Conservation (phyloP, 2,888 invertebrate genomes). For the Strigamia maritima region DNA sequence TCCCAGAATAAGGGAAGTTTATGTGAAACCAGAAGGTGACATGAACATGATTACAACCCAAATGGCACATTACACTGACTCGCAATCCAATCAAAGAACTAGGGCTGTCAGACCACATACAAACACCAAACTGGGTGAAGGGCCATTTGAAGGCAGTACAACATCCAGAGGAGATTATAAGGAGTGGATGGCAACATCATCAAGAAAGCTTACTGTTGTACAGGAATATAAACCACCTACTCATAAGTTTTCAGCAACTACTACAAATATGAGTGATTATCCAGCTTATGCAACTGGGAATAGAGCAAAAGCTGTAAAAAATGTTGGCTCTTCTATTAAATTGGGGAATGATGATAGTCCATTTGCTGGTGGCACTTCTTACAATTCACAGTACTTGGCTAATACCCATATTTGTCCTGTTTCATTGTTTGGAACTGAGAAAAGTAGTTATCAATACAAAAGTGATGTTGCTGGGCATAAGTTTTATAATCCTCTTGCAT, state of each 20-base stretch:
- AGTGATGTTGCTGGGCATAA: neutral
- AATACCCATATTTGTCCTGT: constrained; percentile 12
- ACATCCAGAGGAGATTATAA: neutral
- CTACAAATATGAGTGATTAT: neutral
- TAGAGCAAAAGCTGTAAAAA: neutral
- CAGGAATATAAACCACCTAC: constrained; percentile 36
- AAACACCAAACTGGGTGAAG: neutral
- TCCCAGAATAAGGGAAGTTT: neutral
- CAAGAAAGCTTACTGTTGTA: neutral
- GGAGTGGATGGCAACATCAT: neutral
- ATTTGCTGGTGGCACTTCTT: neutral
- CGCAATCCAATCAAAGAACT: neutral
- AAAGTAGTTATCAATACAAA: constrained; percentile 4
- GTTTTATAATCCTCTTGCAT: constrained; percentile 1
- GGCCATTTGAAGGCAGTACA: constrained; percentile 6
- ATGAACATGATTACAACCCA: constrained; percentile 19
- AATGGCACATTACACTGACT: neutral
- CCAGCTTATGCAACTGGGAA: neutral
- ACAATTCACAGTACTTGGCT: neutral
- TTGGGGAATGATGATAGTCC: neutral
- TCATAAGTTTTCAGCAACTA: constrained; percentile 21
- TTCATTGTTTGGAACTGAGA: constrained; percentile 9
- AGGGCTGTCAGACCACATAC: neutral
- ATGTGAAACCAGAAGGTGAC: constrained; percentile 31
- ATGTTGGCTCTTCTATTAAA: neutral